A percentile compares a stretch with the other conserved stretches of the same genome.
phyloP scores from a whole-genome alignment of 2,888 invertebrate species.

The Lochmaea capreae region DNA sequence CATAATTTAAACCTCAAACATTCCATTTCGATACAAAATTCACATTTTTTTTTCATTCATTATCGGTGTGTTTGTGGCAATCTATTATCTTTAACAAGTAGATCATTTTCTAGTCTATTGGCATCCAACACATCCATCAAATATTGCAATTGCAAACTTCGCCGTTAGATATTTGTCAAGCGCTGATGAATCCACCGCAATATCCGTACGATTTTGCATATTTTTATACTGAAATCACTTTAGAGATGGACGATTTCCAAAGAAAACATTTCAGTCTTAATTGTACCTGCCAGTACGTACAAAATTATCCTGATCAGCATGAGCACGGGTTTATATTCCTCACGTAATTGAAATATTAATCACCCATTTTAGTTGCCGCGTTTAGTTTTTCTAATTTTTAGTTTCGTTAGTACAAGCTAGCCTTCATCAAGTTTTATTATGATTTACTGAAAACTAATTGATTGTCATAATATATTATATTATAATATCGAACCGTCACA shows the following conservation, averaged over 20 bases:
- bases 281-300: background rate
- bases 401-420: too few species aligned
- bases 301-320: background rate
- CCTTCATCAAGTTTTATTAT: too few species aligned
- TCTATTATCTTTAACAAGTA: background rate
- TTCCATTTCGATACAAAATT: too few species aligned
- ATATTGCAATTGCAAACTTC: constrained; percentile 17
- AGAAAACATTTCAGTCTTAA: background rate
- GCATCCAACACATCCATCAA: constrained; percentile 18
- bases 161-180: constrained; percentile 25
- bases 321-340: too few species aligned
- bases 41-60: too few species aligned
- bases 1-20: too few species aligned
- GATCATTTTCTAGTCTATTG: constrained; percentile 22
- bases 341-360: too few species aligned
- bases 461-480: too few species aligned
- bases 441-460: too few species aligned
- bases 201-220: constrained; percentile 9
- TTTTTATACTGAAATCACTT: background rate
- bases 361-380: too few species aligned
- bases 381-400: too few species aligned
- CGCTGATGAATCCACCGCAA: constrained; percentile 19
- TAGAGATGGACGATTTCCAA: background rate
- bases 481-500: too few species aligned
- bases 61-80: background rate